A percentile compares a stretch with the other conserved stretches of the same genome.
phyloP scores from a whole-genome alignment of 2,888 invertebrate genomes.

The Podotricha telesiphe region DNA sequence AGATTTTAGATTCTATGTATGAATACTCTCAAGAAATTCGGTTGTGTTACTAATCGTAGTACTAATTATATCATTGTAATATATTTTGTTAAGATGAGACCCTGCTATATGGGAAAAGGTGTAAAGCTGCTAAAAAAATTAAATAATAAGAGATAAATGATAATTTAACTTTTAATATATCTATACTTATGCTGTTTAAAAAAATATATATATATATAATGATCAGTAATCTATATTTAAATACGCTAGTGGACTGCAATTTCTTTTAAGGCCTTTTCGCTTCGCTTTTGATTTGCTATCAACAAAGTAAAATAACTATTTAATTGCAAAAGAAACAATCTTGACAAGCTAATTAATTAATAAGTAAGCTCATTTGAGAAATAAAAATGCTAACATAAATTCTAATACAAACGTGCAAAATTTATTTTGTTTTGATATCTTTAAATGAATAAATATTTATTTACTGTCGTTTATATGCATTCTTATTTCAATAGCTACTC shows the following conservation, averaged over 20 bases:
- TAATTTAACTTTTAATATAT: too few species aligned
- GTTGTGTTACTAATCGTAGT: too few species aligned
- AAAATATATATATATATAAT: too few species aligned
- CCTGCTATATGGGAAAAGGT: too few species aligned
- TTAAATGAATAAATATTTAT: not conserved
- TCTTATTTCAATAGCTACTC: not conserved
- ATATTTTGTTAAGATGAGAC: too few species aligned
- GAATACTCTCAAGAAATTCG: too few species aligned
- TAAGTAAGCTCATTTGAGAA: not conserved
- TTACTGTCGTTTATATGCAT: not conserved
- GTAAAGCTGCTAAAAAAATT: too few species aligned
- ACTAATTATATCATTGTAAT: too few species aligned
- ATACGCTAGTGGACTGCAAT: not conserved
- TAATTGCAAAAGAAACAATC: constrained; percentile 4
- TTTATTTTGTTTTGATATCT: not conserved
- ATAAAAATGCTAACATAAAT: not conserved
- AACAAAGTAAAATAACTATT: constrained; percentile 6
- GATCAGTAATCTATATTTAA: not conserved
- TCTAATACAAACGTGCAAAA: not conserved
- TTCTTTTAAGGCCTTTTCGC: not conserved
- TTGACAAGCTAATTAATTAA: constrained; percentile 5
- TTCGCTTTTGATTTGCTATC: constrained; percentile 3
- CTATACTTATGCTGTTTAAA: too few species aligned
- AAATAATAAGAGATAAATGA: too few species aligned
- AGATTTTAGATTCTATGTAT: too few species aligned